phyloP scores from a whole-genome alignment of 2,113 vertebrate species.

The Saiga tatarica region DNA sequence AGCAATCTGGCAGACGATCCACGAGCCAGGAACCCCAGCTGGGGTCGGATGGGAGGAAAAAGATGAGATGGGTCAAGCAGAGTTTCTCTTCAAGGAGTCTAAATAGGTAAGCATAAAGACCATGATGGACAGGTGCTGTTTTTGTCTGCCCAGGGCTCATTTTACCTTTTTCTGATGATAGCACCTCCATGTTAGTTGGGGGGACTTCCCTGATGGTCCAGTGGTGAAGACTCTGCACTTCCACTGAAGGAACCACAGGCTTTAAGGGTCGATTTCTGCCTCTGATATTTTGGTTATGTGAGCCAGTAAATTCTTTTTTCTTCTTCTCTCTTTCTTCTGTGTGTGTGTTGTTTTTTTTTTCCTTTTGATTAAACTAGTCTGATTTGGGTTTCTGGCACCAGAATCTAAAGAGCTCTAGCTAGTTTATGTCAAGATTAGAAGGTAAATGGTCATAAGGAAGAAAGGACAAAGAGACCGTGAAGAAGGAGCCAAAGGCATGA shows the following conservation, averaged over 20 bases:
- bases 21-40: not conserved
- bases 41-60: not conserved
- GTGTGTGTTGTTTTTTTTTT: not conserved
- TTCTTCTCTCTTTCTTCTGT: not conserved
- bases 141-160: not conserved
- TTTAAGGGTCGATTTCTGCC: not conserved
- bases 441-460: not conserved
- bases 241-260: not conserved
- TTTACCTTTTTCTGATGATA: not conserved
- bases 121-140: not conserved
- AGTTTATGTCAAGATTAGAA: not conserved
- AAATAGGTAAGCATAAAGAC: not conserved
- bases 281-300: not conserved
- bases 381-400: not conserved
- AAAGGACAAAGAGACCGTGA: not conserved
- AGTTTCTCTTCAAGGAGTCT: not conserved
- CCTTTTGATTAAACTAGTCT: not conserved
- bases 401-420: not conserved
- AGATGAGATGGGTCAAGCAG: not conserved
- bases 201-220: not conserved
- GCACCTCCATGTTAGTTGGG: not conserved
- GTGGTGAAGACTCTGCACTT: not conserved
- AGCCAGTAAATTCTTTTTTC: not conserved
- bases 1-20: not conserved
- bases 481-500: not conserved